Conservation (phyloP, 2,113 vertebrate genomes). For the Carassius gibelio region DNA sequence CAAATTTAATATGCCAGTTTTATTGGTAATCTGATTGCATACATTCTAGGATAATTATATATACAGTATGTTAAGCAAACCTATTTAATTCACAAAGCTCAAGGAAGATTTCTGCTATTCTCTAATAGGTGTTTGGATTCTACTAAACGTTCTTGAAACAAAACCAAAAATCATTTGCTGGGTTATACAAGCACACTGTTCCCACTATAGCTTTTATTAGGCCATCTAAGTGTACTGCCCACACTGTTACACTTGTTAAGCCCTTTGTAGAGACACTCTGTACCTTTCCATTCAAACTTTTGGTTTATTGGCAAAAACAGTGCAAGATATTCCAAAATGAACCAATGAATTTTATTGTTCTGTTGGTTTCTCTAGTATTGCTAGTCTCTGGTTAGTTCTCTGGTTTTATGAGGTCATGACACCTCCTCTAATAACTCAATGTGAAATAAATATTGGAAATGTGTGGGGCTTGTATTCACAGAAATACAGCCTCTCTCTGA, state of each 20-base stretch:
- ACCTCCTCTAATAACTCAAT: neutral
- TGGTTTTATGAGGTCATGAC: neutral
- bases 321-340: neutral
- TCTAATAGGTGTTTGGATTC: neutral
- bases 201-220: neutral
- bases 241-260: neutral
- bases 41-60: too few species aligned
- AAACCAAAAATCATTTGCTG: neutral
- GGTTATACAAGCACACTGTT: neutral
- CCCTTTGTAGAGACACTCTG: neutral
- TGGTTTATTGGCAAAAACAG: neutral
- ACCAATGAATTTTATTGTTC: constrained; percentile 5
- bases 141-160: neutral
- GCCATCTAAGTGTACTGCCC: neutral
- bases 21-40: too few species aligned
- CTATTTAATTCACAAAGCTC: neutral
- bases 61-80: neutral
- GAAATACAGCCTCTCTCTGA: constrained; percentile 8
- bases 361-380: neutral
- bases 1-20: too few species aligned
- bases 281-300: neutral
- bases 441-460: neutral
- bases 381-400: too few species aligned
- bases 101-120: neutral
- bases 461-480: neutral